Base-by-base conservation (phyloP, 2,888 invertebrate species). In the Eristalis intricaria region DNA sequence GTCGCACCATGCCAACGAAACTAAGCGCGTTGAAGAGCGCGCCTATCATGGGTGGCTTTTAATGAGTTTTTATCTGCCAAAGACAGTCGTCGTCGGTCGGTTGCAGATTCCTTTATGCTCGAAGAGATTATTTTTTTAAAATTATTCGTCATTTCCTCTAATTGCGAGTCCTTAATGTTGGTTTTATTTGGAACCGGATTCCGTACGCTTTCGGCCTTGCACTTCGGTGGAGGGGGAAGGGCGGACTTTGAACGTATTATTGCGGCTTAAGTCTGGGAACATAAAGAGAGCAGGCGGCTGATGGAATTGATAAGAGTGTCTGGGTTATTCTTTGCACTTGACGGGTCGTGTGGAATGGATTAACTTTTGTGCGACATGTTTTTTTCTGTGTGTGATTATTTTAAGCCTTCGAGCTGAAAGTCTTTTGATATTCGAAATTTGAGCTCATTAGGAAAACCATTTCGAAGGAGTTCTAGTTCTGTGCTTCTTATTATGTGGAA, bases 1-100 rank as follows among this genome's bases (percentile, higher is more conserved):
- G 58, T 35, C 65, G 43, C 60, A 22, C 22, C 38, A 43, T 26
- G 73, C 23, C 26, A 60, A 68, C 13, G 35, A 58, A n/a, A 43
- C 50, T 19, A 19, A 35, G 58, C 40, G 61, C 35, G 43, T 50
- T 43, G 50, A 38, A 66, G 10, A 60, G 60, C 43, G 15, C 60
- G 35, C 35, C 74, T 68, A 76, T 82, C 76, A 82, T 76, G 60
- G 75, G 70, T 60, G 70, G 76, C 38, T 82, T 76, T 75, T 81
- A 81, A 81, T 81, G 81, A 81, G 81, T 74, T 75, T 81, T 81
- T 81, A 81, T 81, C 81, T 81, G 35, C 32, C 68, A 74, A 63
- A 68, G 56, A 64, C 81, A 75, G 74, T n/a, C 68, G 68, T 60
- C 32, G 32, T 32, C 32, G 32, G 32, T 32, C 26, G 60, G 15